Conservation (phyloP, 2,888 invertebrate species). For the Tetrapedia diversipes region DNA sequence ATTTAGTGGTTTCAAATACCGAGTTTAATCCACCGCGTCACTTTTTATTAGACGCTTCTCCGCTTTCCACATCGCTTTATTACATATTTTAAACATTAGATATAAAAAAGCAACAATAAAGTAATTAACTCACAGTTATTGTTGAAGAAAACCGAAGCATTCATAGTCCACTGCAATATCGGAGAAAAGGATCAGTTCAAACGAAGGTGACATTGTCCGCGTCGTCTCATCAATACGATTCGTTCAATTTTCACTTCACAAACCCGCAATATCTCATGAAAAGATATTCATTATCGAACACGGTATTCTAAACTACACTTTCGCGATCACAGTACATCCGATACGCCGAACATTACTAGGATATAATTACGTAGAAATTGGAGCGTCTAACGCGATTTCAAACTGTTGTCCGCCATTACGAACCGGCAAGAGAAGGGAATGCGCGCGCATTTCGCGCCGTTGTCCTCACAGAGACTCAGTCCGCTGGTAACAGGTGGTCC, state of each 20-base stretch:
- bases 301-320: too few species aligned
- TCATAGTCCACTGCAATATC: too few species aligned
- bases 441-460: slow-evolving; percentile 52
- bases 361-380: background rate
- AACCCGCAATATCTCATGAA: background rate
- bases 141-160: background rate
- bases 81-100: background rate
- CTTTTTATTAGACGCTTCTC: background rate
- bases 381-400: background rate
- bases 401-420: slow-evolving; percentile 2
- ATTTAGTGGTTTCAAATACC: background rate
- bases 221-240: background rate
- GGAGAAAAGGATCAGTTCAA: background rate
- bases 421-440: background rate
- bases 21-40: background rate
- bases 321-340: background rate
- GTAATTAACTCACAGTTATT: slow-evolving; percentile 14
- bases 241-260: background rate
- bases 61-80: background rate
- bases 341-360: background rate
- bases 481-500: slow-evolving; percentile 82
- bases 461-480: slow-evolving; percentile 52
- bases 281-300: background rate
- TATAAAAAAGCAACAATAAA: background rate
- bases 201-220: background rate